These are phyloP conservation scores for Mystacornis crossleyi DNA, from an alignment of 2,113 vertebrate species.

Conservation along the genomic window DNA sequence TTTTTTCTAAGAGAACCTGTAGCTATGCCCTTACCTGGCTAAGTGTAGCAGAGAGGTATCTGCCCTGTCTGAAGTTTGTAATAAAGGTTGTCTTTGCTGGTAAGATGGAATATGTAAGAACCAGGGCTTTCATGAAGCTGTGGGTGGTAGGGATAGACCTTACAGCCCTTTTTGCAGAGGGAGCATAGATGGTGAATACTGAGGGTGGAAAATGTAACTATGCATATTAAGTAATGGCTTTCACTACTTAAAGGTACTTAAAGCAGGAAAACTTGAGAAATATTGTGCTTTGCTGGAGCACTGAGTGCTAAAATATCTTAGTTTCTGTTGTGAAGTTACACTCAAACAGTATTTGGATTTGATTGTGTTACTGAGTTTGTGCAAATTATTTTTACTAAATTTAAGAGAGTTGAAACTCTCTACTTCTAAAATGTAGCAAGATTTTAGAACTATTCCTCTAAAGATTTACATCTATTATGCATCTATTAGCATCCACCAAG, in stretches of 20 bases:
- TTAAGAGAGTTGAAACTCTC: background rate
- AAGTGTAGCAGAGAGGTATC: background rate
- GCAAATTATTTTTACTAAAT: background rate
- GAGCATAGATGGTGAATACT: background rate
- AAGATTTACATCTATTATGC: background rate
- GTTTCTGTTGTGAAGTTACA: background rate
- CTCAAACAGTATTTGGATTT: background rate
- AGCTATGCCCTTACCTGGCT: background rate
- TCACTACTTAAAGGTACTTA: background rate
- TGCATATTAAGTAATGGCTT: background rate
- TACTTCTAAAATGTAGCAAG: background rate
- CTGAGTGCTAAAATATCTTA: background rate
- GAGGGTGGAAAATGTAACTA: background rate
- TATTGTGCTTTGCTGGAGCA: background rate
- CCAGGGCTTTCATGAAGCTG: background rate
- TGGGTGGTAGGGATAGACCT: background rate
- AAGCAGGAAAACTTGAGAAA: background rate
- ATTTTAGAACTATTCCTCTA: background rate
- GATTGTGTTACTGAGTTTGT: background rate
- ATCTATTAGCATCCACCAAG: conserved; percentile 67
- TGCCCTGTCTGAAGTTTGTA: background rate
- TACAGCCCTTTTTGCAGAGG: background rate
- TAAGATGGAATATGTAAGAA: background rate
- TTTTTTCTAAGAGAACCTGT: background rate
- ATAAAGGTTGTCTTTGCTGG: background rate